phyloP scores from a whole-genome alignment of 2,888 invertebrate genomes.

The Anaspis maculata region DNA sequence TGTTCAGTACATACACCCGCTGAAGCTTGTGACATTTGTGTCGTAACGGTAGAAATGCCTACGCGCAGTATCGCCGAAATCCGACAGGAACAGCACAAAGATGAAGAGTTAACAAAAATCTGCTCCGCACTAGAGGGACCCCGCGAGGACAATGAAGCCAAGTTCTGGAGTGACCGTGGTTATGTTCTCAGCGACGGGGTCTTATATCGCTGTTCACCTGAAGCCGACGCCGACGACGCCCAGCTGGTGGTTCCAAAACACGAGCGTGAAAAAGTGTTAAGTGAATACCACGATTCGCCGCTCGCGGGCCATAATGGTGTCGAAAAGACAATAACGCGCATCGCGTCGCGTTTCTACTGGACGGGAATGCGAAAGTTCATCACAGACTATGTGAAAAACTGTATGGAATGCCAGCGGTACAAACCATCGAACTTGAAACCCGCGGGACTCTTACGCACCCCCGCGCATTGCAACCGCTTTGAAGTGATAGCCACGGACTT shows the following conservation, averaged over 20 bases:
- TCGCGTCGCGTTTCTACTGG: conserved; percentile 16
- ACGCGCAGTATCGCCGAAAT: conserved; percentile 1
- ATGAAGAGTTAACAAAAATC: conserved; percentile 17
- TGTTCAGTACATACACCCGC: neutral
- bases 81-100: neutral
- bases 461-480: conserved; percentile 10
- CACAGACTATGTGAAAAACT: conserved; percentile 8
- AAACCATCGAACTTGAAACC: conserved; percentile 14
- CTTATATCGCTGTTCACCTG: no score
- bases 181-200: no score
- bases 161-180: conserved; percentile 14
- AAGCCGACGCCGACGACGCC: conserved; percentile 16
- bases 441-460: conserved; percentile 15
- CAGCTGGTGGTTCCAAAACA: conserved; percentile 18
- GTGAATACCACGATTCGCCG: conserved; percentile 17
- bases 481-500: conserved; percentile 16
- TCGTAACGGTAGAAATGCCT: conserved; percentile 18
- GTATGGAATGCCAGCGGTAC: conserved; percentile 13
- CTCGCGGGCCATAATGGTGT: conserved; percentile 21
- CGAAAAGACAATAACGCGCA: conserved; percentile 11
- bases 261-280: conserved; percentile 8
- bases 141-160: conserved; percentile 2
- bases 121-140: conserved; percentile 17
- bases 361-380: conserved; percentile 9
- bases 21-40: conserved; percentile 5